Conservation (phyloP, 2,888 invertebrate genomes). For the Ectobius pallidus region DNA sequence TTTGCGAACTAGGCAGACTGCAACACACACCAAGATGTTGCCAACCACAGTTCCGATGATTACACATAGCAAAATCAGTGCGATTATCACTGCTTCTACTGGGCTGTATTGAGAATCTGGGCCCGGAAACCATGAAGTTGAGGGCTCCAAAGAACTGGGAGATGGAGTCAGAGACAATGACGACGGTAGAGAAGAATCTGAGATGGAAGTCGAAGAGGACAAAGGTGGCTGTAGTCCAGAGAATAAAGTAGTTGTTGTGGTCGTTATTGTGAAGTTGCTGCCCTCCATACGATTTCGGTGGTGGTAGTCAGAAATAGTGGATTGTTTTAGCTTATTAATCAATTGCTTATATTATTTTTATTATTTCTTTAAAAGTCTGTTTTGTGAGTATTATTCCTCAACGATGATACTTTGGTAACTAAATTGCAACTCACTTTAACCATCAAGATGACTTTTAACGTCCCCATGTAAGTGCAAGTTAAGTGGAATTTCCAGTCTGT, state of each 20-base stretch:
- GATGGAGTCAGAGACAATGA: not conserved
- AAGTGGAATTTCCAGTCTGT: too few species aligned
- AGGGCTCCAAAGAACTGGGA: not conserved
- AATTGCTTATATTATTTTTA: too few species aligned
- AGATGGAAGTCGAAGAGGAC: slow-evolving; percentile 6
- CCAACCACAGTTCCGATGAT: slow-evolving; percentile 83
- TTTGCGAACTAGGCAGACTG: slow-evolving; percentile 92
- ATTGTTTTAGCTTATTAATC: too few species aligned
- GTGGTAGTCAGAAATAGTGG: too few species aligned
- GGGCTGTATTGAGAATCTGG: slow-evolving; percentile 55
- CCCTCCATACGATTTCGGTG: slow-evolving; percentile 18
- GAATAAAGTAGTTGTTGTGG: not conserved
- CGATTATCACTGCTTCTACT: slow-evolving; percentile 68
- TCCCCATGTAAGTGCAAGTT: too few species aligned
- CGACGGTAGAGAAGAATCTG: not conserved
- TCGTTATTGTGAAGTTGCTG: slow-evolving; percentile 17
- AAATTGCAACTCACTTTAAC: too few species aligned
- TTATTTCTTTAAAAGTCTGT: too few species aligned
- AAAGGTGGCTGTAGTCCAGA: not conserved
- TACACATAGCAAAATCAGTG: slow-evolving; percentile 58
- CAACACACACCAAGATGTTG: slow-evolving; percentile 93
- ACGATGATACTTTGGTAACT: too few species aligned
- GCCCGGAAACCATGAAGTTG: slow-evolving; percentile 51
- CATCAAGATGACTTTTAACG: not conserved
- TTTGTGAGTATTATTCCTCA: too few species aligned